Conservation (phyloP, 2,888 invertebrate species). For the Phasia obesa region DNA sequence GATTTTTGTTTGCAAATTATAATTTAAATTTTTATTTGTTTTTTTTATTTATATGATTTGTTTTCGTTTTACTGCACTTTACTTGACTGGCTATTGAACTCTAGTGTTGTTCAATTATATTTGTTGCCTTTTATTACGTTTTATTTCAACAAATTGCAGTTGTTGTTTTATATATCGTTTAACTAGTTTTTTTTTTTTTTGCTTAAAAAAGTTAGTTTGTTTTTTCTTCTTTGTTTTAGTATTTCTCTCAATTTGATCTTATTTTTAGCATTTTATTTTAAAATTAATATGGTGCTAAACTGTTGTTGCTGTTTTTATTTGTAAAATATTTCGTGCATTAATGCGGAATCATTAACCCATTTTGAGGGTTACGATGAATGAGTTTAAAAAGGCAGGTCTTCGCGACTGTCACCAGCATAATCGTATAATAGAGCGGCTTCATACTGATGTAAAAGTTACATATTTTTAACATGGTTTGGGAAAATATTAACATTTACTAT, state of each 20-base stretch:
- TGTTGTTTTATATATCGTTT: conserved; percentile 3
- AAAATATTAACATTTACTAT: too few species aligned
- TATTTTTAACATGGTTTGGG: too few species aligned
- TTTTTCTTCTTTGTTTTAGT: conserved; percentile 11
- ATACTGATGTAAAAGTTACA: too few species aligned
- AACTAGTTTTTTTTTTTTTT: conserved; percentile 47
- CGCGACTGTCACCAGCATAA: too few species aligned
- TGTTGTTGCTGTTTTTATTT: conserved; percentile 22
- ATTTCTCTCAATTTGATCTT: conserved; percentile 48
- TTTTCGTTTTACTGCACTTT: conserved; percentile 61
- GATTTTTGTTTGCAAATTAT: conserved; percentile 9
- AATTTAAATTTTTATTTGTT: conserved; percentile 1
- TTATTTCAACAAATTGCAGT: conserved; percentile 31
- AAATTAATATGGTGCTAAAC: conserved; percentile 18
- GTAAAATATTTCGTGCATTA: conserved; percentile 39
- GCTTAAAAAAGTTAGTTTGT: conserved; percentile 10
- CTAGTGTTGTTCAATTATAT: conserved; percentile 54
- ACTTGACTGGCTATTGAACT: conserved; percentile 58
- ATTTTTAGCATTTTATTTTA: conserved; percentile 47
- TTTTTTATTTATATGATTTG: conserved; percentile 1
- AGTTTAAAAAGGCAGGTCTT: too few species aligned
- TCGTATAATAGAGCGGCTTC: too few species aligned
- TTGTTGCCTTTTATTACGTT: conserved; percentile 64
- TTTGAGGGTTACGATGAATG: background rate
- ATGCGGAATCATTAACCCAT: conserved; percentile 43